Evolutionary conservation across 1,140 invertebrate species (phyloP).

Genomic region (Onthophagus taurus): DNA sequence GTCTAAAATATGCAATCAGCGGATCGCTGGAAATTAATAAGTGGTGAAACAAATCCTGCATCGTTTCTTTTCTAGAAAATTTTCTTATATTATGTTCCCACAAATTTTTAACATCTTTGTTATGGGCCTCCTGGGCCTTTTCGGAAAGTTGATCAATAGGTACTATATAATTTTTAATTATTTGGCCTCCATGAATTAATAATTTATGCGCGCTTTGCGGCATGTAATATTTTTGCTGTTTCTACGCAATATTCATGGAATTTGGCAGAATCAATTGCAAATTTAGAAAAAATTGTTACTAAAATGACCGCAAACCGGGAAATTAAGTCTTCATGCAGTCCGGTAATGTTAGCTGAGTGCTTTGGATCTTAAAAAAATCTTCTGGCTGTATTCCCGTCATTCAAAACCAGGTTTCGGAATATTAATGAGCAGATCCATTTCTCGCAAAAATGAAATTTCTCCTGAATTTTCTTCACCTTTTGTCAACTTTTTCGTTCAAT

Average conservation of each 20-base stretch:
- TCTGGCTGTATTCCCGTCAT: constrained; percentile 1
- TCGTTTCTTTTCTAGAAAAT: too few species aligned
- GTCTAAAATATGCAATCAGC: too few species aligned
- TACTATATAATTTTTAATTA: neutral
- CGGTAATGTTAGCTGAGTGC: neutral
- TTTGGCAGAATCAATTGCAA: neutral
- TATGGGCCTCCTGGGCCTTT: constrained; percentile 1
- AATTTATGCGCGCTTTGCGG: too few species aligned
- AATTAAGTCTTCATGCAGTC: neutral
- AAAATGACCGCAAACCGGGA: neutral
- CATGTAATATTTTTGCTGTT: neutral
- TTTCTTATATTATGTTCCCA: too few species aligned
- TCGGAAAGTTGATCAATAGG: neutral
- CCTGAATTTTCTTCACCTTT: too few species aligned
- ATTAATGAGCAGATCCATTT: neutral
- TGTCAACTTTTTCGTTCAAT: too few species aligned
- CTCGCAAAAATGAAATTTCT: neutral
- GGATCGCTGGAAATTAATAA: too few species aligned
- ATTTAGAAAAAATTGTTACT: neutral
- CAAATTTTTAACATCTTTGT: constrained; percentile 3
- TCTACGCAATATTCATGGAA: neutral
- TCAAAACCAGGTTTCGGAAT: neutral
- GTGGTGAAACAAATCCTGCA: too few species aligned
- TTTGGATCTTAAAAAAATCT: neutral
- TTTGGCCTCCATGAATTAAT: neutral